These are phyloP conservation scores for Python bivittatus DNA, from an alignment of 2,113 vertebrate species.

Conservation along the genomic window DNA sequence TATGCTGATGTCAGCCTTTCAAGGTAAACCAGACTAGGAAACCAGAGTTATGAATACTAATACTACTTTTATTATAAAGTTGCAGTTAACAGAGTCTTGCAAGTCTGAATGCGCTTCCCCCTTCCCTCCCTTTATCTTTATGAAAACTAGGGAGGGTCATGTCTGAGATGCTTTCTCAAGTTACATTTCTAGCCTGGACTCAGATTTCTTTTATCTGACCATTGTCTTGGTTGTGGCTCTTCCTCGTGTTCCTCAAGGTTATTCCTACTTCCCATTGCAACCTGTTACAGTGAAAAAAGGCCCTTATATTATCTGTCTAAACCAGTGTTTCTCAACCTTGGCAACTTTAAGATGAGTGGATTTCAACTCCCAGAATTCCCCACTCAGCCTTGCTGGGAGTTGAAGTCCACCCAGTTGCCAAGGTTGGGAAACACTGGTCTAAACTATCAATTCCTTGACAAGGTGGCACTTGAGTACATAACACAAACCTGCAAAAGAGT, in stretches of 20 bases:
- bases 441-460: background rate
- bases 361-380: no score
- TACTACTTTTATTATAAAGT: background rate
- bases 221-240: background rate
- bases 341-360: no score
- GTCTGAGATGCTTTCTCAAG: background rate
- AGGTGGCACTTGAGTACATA: background rate
- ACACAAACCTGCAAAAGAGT: background rate
- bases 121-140: background rate
- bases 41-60: background rate
- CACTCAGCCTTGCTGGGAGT: no score
- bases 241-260: background rate
- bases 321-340: no score
- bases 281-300: background rate
- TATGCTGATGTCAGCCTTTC: background rate
- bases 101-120: background rate
- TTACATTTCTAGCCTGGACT: background rate
- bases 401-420: no score
- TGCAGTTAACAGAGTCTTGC: background rate
- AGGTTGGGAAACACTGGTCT: no score
- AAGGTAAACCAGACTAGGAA: background rate
- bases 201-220: background rate
- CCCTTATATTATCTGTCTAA: background rate
- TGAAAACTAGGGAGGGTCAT: background rate
- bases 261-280: background rate